Base-by-base conservation (phyloP, 2,797 vertebrate species). In the Rhinatrema bivittatum region DNA sequence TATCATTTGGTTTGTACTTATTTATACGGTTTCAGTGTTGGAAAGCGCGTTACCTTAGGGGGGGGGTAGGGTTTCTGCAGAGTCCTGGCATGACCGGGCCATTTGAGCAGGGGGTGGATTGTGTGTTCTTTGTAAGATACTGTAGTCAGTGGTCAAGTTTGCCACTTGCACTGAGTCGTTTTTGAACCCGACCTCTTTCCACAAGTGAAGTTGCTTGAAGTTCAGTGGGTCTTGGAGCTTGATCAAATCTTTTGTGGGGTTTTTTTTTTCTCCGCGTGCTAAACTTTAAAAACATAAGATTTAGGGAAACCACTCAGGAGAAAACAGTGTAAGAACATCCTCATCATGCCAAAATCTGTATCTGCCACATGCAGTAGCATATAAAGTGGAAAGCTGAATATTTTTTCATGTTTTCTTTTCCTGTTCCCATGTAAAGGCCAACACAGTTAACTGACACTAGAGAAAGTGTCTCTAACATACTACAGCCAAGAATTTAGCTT, bases 1-100 rank as follows among this genome's bases (percentile, higher is more conserved):
- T 91, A 84, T 82, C 84, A 79, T 81, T 85, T 77, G 7, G 71
- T 87, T 86, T 84, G 75, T 89, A 83, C 84, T 85, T 91, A 87
- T 85, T 85, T 79, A 80, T 74, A 62, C 67, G 73, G 81, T 65
- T 55, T 62, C 69, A 54, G 38, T 80, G 80, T 91, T 87, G 60
- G 87, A 87, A n/a, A 84, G 73, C 82, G 87, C 71, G 79, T 86
- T 80, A 73, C 70, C 87, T n/a, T n/a, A n/a, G n/a, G n/a, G n/a
- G n/a, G n/a, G n/a, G n/a, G n/a, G n/a, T n/a, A n/a, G 78, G 52
- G 65, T 79, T 74, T 79, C 81, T 88, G 54, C 76, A 65, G 20
- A 86, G 63, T 78, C 60, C 30, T 28, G 75, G 68, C 74, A 71
- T 73, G 36, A 2, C 43, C 53, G 69, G 68, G 60, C 62, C 70